Conservation (phyloP, 2,797 vertebrate species). For the Sebastes vulpes region DNA sequence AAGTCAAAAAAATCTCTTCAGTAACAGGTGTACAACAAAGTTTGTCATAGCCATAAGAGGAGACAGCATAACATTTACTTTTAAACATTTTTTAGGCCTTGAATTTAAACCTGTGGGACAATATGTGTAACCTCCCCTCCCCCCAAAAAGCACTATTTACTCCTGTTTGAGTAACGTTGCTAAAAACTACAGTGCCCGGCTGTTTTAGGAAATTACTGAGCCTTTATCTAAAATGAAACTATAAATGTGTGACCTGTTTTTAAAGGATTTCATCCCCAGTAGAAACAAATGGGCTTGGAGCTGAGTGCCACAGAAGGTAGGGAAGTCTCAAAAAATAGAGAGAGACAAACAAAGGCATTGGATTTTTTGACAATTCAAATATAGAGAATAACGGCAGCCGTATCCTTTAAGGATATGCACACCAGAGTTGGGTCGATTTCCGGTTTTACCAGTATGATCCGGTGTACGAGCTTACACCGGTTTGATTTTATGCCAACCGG, state of each 20-base stretch:
- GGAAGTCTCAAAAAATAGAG: neutral
- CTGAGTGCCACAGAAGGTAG: neutral
- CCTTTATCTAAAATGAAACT: neutral
- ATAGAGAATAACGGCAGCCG: neutral
- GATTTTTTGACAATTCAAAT: neutral
- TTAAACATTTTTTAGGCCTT: neutral
- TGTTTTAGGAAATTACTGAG: neutral
- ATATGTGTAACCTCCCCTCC: neutral
- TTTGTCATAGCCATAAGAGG: neutral
- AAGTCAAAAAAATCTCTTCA: neutral
- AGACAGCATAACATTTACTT: neutral
- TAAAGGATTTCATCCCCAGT: neutral
- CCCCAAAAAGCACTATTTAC: neutral
- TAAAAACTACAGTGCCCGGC: neutral
- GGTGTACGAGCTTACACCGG: no score
- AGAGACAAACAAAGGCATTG: neutral
- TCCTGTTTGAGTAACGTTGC: neutral
- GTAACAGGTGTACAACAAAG: neutral
- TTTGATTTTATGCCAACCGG: no score
- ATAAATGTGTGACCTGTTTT: neutral
- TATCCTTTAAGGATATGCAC: neutral
- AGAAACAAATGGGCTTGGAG: neutral
- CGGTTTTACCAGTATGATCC: no score
- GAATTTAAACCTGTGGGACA: neutral
- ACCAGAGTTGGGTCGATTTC: neutral